Conservation (phyloP, 1,140 invertebrate species). For the Aphelenchoides besseyi region DNA sequence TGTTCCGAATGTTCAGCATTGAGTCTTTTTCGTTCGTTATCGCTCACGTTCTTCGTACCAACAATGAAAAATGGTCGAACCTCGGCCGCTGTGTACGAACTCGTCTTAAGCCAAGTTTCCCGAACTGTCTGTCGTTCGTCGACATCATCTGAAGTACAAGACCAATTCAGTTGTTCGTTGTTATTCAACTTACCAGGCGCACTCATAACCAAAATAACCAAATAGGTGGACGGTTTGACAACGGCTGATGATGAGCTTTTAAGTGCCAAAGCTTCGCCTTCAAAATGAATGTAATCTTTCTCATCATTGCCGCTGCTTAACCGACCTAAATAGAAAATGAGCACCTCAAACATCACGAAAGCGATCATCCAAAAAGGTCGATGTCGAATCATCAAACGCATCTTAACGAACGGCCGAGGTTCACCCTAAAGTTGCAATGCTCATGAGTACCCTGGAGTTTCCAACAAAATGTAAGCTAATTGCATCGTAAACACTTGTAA, state of each 20-base stretch:
- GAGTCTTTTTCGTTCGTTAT: constrained; percentile 22
- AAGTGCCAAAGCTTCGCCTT: background rate
- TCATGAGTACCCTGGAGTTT: no score
- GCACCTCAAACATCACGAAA: background rate
- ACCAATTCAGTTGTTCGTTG: background rate
- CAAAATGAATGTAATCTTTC: no score
- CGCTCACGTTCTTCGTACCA: constrained; percentile 40
- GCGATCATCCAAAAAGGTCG: background rate
- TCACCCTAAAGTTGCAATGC: no score
- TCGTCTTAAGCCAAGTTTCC: constrained; percentile 57
- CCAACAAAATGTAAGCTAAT: no score
- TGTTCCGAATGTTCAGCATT: constrained; percentile 35
- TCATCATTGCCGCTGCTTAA: background rate
- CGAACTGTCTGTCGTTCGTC: constrained; percentile 46
- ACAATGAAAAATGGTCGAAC: constrained; percentile 45
- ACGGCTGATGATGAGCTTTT: background rate
- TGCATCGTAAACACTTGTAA: no score
- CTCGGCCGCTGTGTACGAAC: constrained; percentile 41
- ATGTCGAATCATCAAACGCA: constrained; percentile 11
- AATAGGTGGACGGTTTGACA: constrained; percentile 47
- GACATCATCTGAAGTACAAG: constrained; percentile 23
- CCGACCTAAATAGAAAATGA: constrained; percentile 28
- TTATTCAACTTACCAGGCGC: constrained; percentile 29
- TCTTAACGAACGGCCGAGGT: no score
- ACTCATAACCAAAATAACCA: constrained; percentile 57